Percentiles rank a stretch among this genome's conserved stretches.
These are phyloP conservation scores for Apamea crenata DNA, from an alignment of 2,888 invertebrate genomes.

Conservation along the genomic window DNA sequence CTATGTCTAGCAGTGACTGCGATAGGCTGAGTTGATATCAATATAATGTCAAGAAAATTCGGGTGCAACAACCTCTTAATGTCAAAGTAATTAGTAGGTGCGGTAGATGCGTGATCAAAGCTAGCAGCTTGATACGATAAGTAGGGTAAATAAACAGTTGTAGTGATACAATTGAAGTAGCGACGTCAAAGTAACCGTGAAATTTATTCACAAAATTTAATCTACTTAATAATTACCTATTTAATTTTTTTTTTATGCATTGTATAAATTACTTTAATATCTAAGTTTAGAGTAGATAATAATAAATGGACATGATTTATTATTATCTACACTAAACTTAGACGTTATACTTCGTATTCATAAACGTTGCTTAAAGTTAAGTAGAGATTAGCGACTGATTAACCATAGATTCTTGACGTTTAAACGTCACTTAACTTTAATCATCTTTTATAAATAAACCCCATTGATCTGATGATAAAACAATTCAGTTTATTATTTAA, in stretches of 20 bases:
- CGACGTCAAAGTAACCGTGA: conserved; percentile 16
- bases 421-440: not conserved
- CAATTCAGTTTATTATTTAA: not conserved
- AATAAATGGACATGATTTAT: too few relatives aligned
- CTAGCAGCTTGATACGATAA: conserved; percentile 24
- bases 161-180: conserved; percentile 18
- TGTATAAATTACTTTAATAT: not conserved
- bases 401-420: not conserved
- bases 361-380: not conserved
- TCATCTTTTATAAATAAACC: not conserved
- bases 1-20: not conserved
- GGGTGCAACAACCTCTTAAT: conserved; percentile 42
- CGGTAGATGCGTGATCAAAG: conserved; percentile 30
- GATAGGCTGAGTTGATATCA: not conserved
- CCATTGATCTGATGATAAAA: not conserved
- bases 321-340: not conserved
- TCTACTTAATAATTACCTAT: not conserved
- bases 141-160: conserved; percentile 41
- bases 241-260: not conserved
- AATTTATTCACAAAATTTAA: conserved; percentile 21
- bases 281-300: too few relatives aligned
- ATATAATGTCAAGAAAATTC: conserved; percentile 42
- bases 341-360: not conserved
- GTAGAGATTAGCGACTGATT: not conserved
- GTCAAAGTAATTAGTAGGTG: conserved; percentile 33